These are phyloP conservation scores for Heliothis subflexa DNA, from an alignment of 1,140 invertebrate genomes.

Conservation along the genomic window DNA sequence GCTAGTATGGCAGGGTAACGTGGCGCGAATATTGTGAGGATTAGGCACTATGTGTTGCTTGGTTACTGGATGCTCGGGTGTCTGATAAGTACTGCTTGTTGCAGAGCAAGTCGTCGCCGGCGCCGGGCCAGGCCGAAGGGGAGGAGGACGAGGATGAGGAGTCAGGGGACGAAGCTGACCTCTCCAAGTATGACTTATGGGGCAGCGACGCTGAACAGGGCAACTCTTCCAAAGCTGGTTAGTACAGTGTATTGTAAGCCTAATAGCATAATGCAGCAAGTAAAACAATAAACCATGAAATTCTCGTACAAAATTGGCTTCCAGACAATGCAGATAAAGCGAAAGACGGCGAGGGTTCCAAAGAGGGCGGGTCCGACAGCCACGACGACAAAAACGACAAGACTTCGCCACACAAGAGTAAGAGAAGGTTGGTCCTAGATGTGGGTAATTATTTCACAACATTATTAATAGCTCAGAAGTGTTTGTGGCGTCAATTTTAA, in stretches of 20 bases:
- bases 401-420: slow-evolving; percentile 65
- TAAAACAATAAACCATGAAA: background rate
- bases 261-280: background rate
- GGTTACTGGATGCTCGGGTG: background rate
- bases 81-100: slow-evolving; percentile 53
- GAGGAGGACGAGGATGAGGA: slow-evolving; percentile 80
- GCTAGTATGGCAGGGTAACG: background rate
- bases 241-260: slow-evolving; percentile 4
- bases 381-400: slow-evolving; percentile 68
- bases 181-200: slow-evolving; percentile 85
- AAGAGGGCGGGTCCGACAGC: slow-evolving; percentile 55
- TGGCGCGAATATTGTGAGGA: background rate
- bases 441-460: slow-evolving; percentile 26
- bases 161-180: slow-evolving; percentile 83
- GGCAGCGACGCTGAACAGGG: slow-evolving; percentile 82
- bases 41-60: slow-evolving; percentile 11
- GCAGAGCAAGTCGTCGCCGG: slow-evolving; percentile 66
- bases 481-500: background rate
- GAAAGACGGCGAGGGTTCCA: slow-evolving; percentile 61
- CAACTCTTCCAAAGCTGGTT: slow-evolving; percentile 72
- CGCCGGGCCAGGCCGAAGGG: slow-evolving; percentile 52
- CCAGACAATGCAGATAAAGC: slow-evolving; percentile 63
- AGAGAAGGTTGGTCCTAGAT: slow-evolving; percentile 62
- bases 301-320: slow-evolving; percentile 4
- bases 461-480: background rate